Base-by-base conservation (phyloP, 2,888 invertebrate species). In the Sinelater perroti region DNA sequence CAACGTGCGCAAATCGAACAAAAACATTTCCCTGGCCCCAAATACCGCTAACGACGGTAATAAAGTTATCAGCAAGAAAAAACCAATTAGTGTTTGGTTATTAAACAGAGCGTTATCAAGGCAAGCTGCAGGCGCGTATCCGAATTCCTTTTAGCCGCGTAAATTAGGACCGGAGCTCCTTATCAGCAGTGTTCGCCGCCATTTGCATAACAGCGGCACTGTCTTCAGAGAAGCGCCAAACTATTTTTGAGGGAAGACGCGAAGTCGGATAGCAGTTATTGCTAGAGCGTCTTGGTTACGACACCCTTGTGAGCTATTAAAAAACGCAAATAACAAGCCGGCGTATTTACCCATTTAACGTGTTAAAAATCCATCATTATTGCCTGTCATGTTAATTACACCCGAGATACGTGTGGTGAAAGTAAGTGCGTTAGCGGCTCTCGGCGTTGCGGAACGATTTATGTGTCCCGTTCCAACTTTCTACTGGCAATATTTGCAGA, bases 391-490 rank as follows among this genome's bases (percentile, higher is more conserved):
- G 14, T 35, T 35, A 35, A 35, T 35, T 14, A 16, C 7, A 2
- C 2, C 10, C 16, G 16, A 35, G 17, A 2, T 36, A 16, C 11
- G 36, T n/a, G n/a, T n/a, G n/a, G n/a, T 36, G 36, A 36, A 36
- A 36, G 36, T 36, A 17, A 18, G n/a, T 36, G 33, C 33, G 18
- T 36, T 36, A 36, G n/a, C n/a, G n/a, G n/a, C 18, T 36, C 7
- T 6, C 17, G 18, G 11, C 18, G 1, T 14, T 36, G n/a, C n/a
- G n/a, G n/a, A n/a, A n/a, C n/a, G n/a, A n/a, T n/a, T n/a, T n/a
- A 17, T n/a, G 18, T 36, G 11, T 18, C 2, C 18, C 10, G 3
- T 11, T 4, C 10, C 11, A 20, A 40, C 40, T 40, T 40, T 40
- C 40, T 40, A 40, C n/a, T 10, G 3, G 11, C 14, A 7, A 35